Evolutionary conservation across 2,888 invertebrate species (phyloP), one percentile per base, ranked within the genome.

Genomic region (Epiblema foenella): DNA sequence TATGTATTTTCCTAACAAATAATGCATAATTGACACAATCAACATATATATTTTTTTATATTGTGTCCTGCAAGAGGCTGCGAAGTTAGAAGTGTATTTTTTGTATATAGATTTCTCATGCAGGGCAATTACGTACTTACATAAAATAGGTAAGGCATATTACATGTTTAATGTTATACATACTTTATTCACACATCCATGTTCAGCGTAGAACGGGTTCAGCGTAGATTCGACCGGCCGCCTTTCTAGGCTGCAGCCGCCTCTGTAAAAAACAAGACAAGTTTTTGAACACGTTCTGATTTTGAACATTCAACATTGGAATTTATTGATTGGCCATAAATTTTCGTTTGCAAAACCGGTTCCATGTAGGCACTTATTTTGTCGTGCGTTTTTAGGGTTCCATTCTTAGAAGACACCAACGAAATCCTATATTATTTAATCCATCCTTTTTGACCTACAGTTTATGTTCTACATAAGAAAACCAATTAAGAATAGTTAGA

Each of bases 311-410:
- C 60, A 70, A 54, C 65, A 57, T 71, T 67, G 71, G 71, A 71
- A 71, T 71, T 62, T 67, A 71, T 71, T 71, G 71, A 67, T 67
- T 67, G 71, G 56, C 39, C 60, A 67, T 71, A 70, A 12, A 66
- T 71, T 62, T 67, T 54, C 1, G 66, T 39, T 56, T 69, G 49
- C 46, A 46, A 52, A 54, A 54, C 64, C n/a, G 54, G 64, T 64
- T 64, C 11, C 52, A 33, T 2, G 33, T 39, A 64, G 20, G 37
- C 39, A 52, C 52, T 37, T 64, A n/a, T 64, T 49, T 62, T 33
- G 18, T 15, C 49, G 29, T 11, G 11, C 9, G 29, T 51, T 62
- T 62, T 60, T n/a, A 49, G 60, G 17, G 46, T 60, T 24, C 15
- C 42, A 15, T 10, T 39, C 24, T 37, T 7, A 33, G 20, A 18